These are phyloP conservation scores for Silurus meridionalis DNA, from an alignment of 2,113 vertebrate genomes.

Conservation along the genomic window DNA sequence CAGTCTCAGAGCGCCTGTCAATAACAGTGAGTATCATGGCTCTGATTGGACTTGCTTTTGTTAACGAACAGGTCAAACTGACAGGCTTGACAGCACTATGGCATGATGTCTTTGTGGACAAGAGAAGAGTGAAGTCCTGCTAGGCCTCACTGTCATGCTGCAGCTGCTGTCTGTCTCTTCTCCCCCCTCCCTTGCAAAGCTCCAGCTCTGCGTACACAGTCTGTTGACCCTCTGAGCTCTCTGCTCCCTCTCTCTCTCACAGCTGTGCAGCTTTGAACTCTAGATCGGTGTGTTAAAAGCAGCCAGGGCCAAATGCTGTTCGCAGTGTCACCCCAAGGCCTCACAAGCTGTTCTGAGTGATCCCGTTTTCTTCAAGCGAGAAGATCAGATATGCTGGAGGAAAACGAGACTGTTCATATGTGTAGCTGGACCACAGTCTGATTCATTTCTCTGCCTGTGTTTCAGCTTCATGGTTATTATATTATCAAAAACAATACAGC, in stretches of 20 bases:
- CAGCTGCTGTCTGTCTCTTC: constrained; percentile 68
- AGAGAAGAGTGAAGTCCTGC: constrained; percentile 47
- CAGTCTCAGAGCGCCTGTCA: constrained; percentile 42
- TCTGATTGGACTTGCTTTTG: constrained; percentile 53
- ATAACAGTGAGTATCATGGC: constrained; percentile 37
- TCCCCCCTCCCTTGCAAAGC: constrained; percentile 38
- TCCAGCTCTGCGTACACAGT: constrained; percentile 60
- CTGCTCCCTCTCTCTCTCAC: constrained; percentile 53
- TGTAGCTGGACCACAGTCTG: constrained; percentile 26
- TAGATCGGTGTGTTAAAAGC: constrained; percentile 56
- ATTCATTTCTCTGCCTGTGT: constrained; percentile 1
- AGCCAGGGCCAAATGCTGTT: constrained; percentile 57
- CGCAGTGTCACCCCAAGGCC: constrained; percentile 42
- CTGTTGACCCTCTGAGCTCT: constrained; percentile 68
- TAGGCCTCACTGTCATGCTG: constrained; percentile 62
- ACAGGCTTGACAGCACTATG: constrained; percentile 54
- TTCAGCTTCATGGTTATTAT: constrained; percentile 29
- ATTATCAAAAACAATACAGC: constrained; percentile 1
- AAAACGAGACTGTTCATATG: constrained; percentile 44
- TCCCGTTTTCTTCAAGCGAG: constrained; percentile 31
- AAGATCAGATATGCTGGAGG: constrained; percentile 51
- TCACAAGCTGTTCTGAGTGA: constrained; percentile 58
- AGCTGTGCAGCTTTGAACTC: constrained; percentile 69
- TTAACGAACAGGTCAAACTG: constrained; percentile 52
- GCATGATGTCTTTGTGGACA: constrained; percentile 52